These are phyloP conservation scores for Epinotia ramella DNA, from an alignment of 2,888 invertebrate genomes.

Conservation along the genomic window DNA sequence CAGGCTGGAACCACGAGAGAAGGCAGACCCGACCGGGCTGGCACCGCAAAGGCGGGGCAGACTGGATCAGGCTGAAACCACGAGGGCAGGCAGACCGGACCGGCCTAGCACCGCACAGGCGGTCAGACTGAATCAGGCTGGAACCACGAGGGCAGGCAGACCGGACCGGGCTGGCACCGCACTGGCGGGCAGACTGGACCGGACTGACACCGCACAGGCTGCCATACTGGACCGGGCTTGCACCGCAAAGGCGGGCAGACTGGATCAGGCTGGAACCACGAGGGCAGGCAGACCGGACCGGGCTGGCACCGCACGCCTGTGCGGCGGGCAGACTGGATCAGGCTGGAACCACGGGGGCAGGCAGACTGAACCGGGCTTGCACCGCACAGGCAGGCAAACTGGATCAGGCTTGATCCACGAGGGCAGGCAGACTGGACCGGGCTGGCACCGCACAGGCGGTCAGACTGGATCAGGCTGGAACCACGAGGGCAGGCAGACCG, in stretches of 20 bases:
- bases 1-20: background rate
- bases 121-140: slow-evolving; percentile 3
- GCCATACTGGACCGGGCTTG: background rate
- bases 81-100: background rate
- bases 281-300: background rate
- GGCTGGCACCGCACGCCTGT: background rate
- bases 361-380: background rate
- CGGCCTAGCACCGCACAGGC: background rate
- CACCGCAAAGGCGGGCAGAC: background rate
- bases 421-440: background rate
- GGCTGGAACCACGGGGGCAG: background rate
- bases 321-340: background rate
- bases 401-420: background rate
- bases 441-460: background rate
- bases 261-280: slow-evolving; percentile 1
- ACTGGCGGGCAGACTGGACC: slow-evolving; percentile 4
- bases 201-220: slow-evolving; percentile 8
- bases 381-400: background rate
- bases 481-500: background rate
- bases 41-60: background rate
- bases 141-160: slow-evolving; percentile 4
- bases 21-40: too few species aligned
- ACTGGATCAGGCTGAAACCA: background rate
- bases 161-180: background rate
- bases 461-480: background rate